Percentiles rank a stretch among this genome's conserved stretches.
Evolutionary conservation across 2,888 invertebrate genomes (phyloP).

Genomic region (Drosophila neutralis): DNA sequence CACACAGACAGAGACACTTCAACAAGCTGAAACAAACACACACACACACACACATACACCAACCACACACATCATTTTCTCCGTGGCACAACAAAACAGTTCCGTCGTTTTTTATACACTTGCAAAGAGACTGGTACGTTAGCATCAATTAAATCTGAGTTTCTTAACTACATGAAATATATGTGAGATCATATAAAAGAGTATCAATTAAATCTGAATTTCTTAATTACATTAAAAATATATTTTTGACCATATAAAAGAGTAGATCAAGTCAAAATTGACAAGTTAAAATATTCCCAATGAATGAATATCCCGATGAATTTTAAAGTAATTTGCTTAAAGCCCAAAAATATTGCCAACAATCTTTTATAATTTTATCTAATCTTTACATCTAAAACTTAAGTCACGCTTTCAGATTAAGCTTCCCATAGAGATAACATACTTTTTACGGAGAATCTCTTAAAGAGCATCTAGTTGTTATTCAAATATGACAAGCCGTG

Average conservation of each 20-base stretch:
- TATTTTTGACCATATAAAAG: not conserved
- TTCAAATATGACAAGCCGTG: not conserved
- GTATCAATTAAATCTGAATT: no score
- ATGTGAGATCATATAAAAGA: not conserved
- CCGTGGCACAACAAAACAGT: constrained; percentile 4
- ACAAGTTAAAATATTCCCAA: not conserved
- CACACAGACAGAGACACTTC: constrained; percentile 35
- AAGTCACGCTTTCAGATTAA: no score
- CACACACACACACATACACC: constrained; percentile 11
- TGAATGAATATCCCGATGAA: not conserved
- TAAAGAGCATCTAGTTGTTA: not conserved
- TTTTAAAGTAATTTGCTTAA: not conserved
- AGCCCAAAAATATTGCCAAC: not conserved
- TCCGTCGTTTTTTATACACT: constrained; percentile 23
- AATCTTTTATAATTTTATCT: no score
- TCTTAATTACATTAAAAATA: no score
- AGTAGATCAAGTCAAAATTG: not conserved
- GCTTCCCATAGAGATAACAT: no score
- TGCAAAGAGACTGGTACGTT: constrained; percentile 1
- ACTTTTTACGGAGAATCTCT: not conserved
- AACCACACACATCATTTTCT: constrained; percentile 10
- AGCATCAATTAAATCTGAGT: not conserved
- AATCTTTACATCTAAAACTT: not conserved
- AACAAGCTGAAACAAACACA: constrained; percentile 23
- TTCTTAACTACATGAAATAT: not conserved